Evolutionary conservation across 2,888 invertebrate genomes (phyloP).

Genomic region (Drosophila infuscata): DNA sequence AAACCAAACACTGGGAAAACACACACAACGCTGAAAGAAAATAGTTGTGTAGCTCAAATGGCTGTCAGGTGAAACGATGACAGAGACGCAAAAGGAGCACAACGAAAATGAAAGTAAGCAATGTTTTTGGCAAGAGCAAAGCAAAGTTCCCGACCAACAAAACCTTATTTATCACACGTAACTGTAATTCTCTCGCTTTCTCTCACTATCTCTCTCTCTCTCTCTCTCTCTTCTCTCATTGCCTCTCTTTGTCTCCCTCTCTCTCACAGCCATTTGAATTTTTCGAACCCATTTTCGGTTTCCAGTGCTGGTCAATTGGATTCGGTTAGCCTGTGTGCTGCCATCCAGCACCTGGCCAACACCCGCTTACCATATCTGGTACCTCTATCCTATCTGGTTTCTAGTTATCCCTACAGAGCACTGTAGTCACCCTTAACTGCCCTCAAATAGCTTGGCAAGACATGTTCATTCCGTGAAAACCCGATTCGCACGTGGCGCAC

Average conservation of each 20-base stretch:
- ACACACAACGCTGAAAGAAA: conserved; percentile 42
- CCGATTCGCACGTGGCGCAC: conserved; percentile 59
- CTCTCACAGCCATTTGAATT: conserved; percentile 22
- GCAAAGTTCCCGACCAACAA: conserved; percentile 55
- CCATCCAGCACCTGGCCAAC: conserved; percentile 17
- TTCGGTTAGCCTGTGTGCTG: conserved; percentile 58
- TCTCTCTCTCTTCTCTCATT: neutral
- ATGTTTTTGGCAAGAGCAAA: conserved; percentile 29
- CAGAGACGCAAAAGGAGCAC: conserved; percentile 33
- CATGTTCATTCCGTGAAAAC: conserved; percentile 42
- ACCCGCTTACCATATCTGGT: conserved; percentile 1
- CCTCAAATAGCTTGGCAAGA: conserved; percentile 19
- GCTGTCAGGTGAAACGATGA: conserved; percentile 60
- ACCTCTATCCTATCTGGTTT: conserved; percentile 16
- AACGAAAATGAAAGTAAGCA: conserved; percentile 50
- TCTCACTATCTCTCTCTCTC: neutral
- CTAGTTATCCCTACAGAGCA: conserved; percentile 6
- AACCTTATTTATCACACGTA: conserved; percentile 76
- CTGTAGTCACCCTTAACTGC: too few species aligned
- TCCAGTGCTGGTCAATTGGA: conserved; percentile 76
- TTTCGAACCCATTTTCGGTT: conserved; percentile 56
- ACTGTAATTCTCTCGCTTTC: conserved; percentile 19
- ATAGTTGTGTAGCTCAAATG: conserved; percentile 53
- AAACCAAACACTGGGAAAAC: conserved; percentile 8
- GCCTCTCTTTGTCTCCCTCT: neutral